Conservation (phyloP, 2,888 invertebrate genomes). For the Cosmorhoe ocellata region DNA sequence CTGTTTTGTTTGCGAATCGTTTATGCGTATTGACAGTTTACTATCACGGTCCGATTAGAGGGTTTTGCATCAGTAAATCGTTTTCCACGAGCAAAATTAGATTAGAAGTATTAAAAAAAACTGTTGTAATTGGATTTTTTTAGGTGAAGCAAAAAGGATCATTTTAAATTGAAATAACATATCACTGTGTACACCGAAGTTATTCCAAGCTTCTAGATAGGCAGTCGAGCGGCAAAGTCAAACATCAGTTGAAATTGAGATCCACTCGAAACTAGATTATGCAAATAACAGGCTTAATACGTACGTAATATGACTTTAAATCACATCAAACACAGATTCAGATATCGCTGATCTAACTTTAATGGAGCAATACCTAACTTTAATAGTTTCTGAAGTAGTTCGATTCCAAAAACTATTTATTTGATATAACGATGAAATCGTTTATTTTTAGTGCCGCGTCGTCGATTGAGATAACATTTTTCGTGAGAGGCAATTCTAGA, state of each 20-base stretch:
- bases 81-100: too few species aligned
- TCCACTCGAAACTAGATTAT: slow-evolving; percentile 15
- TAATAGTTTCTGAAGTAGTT: slow-evolving; percentile 18
- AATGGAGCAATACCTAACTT: slow-evolving; percentile 20
- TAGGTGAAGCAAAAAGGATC: too few species aligned
- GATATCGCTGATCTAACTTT: slow-evolving; percentile 21
- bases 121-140: too few species aligned
- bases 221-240: neutral
- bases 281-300: slow-evolving; percentile 5
- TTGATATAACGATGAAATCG: slow-evolving; percentile 33
- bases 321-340: slow-evolving; percentile 20
- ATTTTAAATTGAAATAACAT: too few species aligned
- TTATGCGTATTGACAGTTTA: neutral
- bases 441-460: slow-evolving; percentile 45
- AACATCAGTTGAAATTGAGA: slow-evolving; percentile 2
- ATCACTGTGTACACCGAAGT: too few species aligned
- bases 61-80: too few species aligned
- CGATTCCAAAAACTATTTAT: slow-evolving; percentile 22
- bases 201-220: neutral
- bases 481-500: slow-evolving; percentile 34
- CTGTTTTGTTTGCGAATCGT: neutral
- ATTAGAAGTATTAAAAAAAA: too few species aligned
- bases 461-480: slow-evolving; percentile 39
- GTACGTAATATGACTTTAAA: slow-evolving; percentile 15
- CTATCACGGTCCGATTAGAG: neutral